A percentile compares a stretch with the other conserved stretches of the same genome.
Conservation (phyloP, 2,797 vertebrate genomes). For the Cheirogaleus major region DNA sequence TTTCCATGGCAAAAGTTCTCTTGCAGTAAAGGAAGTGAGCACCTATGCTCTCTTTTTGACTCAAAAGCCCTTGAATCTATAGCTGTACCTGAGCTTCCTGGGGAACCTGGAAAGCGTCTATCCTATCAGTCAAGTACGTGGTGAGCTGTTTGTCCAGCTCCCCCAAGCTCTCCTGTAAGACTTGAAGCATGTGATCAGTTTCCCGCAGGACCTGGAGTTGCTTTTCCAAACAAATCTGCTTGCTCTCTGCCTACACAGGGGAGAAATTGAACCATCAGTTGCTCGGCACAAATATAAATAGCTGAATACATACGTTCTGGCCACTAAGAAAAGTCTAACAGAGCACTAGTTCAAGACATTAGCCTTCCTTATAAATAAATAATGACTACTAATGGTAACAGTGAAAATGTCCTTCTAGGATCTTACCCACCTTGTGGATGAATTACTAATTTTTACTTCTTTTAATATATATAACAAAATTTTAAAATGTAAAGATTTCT, state of each 20-base stretch:
- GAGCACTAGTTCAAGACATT: constrained; percentile 22
- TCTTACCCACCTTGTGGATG: background rate
- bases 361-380: background rate
- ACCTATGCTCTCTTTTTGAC: background rate
- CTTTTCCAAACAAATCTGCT: constrained; percentile 94
- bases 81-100: constrained; percentile 95
- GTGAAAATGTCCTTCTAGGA: background rate
- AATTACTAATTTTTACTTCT: background rate
- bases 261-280: constrained; percentile 23
- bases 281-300: constrained; percentile 16
- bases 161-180: constrained; percentile 92
- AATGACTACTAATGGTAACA: background rate
- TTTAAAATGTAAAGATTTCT: background rate
- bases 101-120: constrained; percentile 96
- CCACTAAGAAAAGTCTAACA: background rate
- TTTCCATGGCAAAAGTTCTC: no score
- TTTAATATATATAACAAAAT: background rate
- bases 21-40: background rate
- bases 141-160: constrained; percentile 96
- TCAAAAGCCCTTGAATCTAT: background rate
- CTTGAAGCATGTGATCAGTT: constrained; percentile 91
- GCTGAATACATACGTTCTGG: background rate
- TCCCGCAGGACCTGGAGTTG: constrained; percentile 92
- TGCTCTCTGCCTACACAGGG: constrained; percentile 90
- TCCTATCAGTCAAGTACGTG: constrained; percentile 95